These are phyloP conservation scores for Camponotus fellah DNA, from an alignment of 2,888 invertebrate species.

Conservation along the genomic window DNA sequence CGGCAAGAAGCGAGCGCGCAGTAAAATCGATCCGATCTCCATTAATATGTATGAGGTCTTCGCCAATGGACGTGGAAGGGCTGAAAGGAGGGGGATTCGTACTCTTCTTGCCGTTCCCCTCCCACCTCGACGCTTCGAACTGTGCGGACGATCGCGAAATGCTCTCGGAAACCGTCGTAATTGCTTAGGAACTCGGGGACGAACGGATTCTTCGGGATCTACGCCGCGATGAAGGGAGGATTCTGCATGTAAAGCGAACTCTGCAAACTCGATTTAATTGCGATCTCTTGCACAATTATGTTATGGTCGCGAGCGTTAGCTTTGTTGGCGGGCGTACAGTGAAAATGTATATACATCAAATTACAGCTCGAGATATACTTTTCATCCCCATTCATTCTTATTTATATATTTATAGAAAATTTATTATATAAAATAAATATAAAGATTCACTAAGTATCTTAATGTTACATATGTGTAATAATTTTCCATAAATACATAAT, in stretches of 20 bases:
- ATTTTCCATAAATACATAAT: too few species aligned
- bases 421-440: neutral
- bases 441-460: too few species aligned
- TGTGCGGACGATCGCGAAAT: conserved; percentile 59
- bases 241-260: conserved; percentile 39
- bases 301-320: conserved; percentile 39
- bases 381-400: neutral
- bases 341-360: neutral
- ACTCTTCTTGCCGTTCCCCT: conserved; percentile 29
- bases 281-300: conserved; percentile 46
- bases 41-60: conserved; percentile 85
- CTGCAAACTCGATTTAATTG: conserved; percentile 52
- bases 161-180: conserved; percentile 71
- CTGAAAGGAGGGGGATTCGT: conserved; percentile 48
- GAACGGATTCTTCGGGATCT: conserved; percentile 60
- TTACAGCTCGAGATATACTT: neutral
- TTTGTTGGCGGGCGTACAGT: conserved; percentile 27
- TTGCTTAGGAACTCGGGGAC: conserved; percentile 71
- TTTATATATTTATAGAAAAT: conserved; percentile 16
- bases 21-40: conserved; percentile 81
- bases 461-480: too few species aligned
- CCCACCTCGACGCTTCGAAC: conserved; percentile 31
- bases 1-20: conserved; percentile 76
- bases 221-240: conserved; percentile 35
- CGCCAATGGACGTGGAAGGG: conserved; percentile 64